Evolutionary conservation across 2,888 invertebrate genomes (phyloP).

Genomic region (Leucophenga maculata): DNA sequence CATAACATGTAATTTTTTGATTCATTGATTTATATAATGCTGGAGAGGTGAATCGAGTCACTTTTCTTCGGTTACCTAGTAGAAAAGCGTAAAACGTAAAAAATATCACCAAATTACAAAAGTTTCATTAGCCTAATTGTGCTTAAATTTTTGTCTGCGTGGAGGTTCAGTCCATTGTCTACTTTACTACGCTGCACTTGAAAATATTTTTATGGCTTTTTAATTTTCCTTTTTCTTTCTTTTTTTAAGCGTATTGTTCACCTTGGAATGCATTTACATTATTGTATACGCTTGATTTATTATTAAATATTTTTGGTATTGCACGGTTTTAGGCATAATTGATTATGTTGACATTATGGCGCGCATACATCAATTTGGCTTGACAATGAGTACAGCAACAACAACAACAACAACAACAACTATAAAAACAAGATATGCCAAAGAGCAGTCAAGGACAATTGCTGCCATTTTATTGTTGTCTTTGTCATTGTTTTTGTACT

Average conservation of each 20-base stretch:
- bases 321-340: slow-evolving; percentile 65
- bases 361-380: slow-evolving; percentile 20
- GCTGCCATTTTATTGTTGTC: slow-evolving; percentile 29
- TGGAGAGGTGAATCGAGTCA: no score
- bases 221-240: background rate
- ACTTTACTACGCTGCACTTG: slow-evolving; percentile 13
- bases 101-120: no score
- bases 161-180: background rate
- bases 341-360: slow-evolving; percentile 43
- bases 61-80: no score
- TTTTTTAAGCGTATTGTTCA: no score
- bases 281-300: slow-evolving; percentile 59
- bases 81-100: no score
- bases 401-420: background rate
- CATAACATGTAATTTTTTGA: no score
- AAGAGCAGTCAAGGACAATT: slow-evolving; percentile 25
- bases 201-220: slow-evolving; percentile 11
- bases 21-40: no score
- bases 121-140: no score
- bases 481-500: slow-evolving; percentile 37
- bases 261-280: slow-evolving; percentile 32
- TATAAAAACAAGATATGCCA: slow-evolving; percentile 27
- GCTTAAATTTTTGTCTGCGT: background rate
- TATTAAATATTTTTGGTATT: slow-evolving; percentile 43
- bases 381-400: background rate